Evolutionary conservation across 1,140 invertebrate genomes (phyloP), one percentile per base, ranked within the genome.

Genomic region (Gryllus bimaculatus): DNA sequence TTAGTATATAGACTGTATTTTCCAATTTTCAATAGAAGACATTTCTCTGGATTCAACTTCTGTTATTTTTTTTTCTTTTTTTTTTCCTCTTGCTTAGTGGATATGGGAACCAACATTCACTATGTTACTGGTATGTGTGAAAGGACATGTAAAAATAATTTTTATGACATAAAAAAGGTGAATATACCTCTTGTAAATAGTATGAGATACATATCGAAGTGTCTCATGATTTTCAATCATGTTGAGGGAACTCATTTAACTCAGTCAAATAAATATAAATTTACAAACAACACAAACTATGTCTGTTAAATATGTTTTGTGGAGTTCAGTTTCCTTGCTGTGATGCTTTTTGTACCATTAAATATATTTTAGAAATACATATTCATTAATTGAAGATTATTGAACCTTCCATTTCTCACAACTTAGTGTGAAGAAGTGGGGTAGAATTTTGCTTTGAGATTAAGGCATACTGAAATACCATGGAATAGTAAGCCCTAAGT

Each of bases 211-310:
- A 66, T 18, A 39, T 39, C 26, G 26, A 39, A 13, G 54, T 66
- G 54, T 66, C 54, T 66, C 54, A 66, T 66, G 54, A 66, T 66
- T 66, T 66, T 66, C 54, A 66, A 66, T 66, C 54, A 66, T 66
- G 54, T 66, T 66, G 54, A 66, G 54, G 54, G 54, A 66, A 66
- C 54, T 66, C 54, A 66, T 66, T 66, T 66, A 66, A 66, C 10
- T 66, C 54, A 66, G 54, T 66, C 54, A 66, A 66, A 66, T 66
- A 66, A 66, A 66, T 18, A 66, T 66, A 18, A 18, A 66, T 66
- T 66, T 18, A 66, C 54, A 66, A 66, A 66, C 54, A 66, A 66
- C 18, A 66, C 54, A 66, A 66, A 18, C 10, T 66, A 66, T 66
- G 54, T 66, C 54, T 66, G 54, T 66, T 66, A 66, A 66, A 66